phyloP scores from a whole-genome alignment of 2,888 invertebrate genomes.

The Thumatha senex region DNA sequence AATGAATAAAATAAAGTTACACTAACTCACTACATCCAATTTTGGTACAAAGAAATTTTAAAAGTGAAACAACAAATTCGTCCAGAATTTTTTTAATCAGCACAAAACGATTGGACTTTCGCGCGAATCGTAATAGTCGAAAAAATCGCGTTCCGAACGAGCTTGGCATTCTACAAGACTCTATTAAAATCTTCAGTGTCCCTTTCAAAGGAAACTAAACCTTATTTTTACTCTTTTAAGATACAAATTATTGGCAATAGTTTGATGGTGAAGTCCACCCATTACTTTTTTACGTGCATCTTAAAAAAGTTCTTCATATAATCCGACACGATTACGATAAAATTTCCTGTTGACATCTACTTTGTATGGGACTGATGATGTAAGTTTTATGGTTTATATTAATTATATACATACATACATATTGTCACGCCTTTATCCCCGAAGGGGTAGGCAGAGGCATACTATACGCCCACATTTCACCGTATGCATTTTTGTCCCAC shows the following conservation, averaged over 20 bases:
- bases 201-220: conserved; percentile 11
- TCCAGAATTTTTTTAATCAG: conserved; percentile 34
- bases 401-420: conserved; percentile 12
- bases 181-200: conserved; percentile 48
- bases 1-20: too few relatives aligned
- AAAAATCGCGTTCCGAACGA: conserved; percentile 60
- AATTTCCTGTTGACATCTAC: conserved; percentile 27
- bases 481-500: too few relatives aligned
- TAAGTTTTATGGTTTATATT: conserved; percentile 12
- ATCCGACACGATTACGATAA: conserved; percentile 52
- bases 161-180: conserved; percentile 60
- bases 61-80: conserved; percentile 25
- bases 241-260: conserved; percentile 1
- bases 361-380: conserved; percentile 15
- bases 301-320: conserved; percentile 56
- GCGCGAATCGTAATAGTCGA: conserved; percentile 64
- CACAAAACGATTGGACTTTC: conserved; percentile 44
- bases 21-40: conserved; percentile 10
- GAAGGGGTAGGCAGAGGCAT: too few relatives aligned
- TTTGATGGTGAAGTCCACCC: conserved; percentile 22
- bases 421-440: too few relatives aligned
- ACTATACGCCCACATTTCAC: too few relatives aligned
- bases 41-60: conserved; percentile 24
- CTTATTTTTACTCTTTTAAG: neutral
- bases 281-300: conserved; percentile 56